phyloP scores from a whole-genome alignment of 1,140 invertebrate genomes.

The Elymnias hypermnestra region DNA sequence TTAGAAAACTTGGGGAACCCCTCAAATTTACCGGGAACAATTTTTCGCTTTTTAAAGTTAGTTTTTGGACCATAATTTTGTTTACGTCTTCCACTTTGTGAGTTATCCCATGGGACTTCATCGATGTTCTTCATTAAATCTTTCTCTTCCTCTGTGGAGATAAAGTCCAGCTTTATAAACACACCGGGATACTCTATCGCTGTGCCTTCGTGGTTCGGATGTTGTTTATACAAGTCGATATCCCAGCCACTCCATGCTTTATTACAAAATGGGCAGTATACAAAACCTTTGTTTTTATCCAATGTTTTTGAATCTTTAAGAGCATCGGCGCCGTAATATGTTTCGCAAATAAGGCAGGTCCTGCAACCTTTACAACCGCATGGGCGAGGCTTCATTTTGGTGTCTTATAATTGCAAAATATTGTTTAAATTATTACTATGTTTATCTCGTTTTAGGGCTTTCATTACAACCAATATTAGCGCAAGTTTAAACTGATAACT shows the following conservation, averaged over 20 bases:
- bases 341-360: constrained; percentile 91
- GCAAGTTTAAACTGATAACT: no score
- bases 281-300: constrained; percentile 78
- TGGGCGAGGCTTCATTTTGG: constrained; percentile 76
- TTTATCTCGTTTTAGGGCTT: no score
- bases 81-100: constrained; percentile 97
- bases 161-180: constrained; percentile 85
- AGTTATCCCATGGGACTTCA: constrained; percentile 89
- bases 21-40: constrained; percentile 86
- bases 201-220: constrained; percentile 81
- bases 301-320: constrained; percentile 41
- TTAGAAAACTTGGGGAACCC: constrained; percentile 92
- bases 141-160: constrained; percentile 83
- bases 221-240: constrained; percentile 75
- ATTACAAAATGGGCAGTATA: constrained; percentile 86
- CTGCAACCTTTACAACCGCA: constrained; percentile 96
- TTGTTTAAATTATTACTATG: no score
- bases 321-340: constrained; percentile 79
- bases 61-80: constrained; percentile 99
- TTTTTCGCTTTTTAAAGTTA: constrained; percentile 96
- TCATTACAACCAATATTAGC: no score
- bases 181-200: constrained; percentile 82
- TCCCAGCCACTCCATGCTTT: constrained; percentile 86
- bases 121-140: constrained; percentile 85
- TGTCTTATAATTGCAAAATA: constrained; percentile 12